A percentile compares a stretch with the other conserved stretches of the same genome.
Conservation (phyloP, 2,113 vertebrate genomes). For the Cyanoderma ruficeps region DNA sequence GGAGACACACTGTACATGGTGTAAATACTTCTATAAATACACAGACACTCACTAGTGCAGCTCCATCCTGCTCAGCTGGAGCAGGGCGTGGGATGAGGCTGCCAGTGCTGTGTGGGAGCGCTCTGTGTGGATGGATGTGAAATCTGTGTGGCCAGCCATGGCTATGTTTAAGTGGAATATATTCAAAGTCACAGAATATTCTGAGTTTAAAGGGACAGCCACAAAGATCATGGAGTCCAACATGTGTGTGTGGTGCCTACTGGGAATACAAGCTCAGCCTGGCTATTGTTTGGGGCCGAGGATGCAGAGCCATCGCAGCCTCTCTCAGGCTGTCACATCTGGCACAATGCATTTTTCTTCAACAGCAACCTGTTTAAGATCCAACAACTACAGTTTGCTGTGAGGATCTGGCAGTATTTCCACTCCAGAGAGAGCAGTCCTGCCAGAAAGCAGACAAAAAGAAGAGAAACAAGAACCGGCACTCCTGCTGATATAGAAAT, state of each 20-base stretch:
- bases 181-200: background rate
- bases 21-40: background rate
- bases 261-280: background rate
- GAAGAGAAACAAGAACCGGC: background rate
- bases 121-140: background rate
- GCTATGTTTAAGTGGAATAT: background rate
- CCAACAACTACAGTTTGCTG: background rate
- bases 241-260: background rate
- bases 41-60: background rate
- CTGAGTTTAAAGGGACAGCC: background rate
- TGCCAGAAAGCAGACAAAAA: background rate
- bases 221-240: background rate
- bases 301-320: background rate
- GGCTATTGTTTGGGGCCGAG: background rate
- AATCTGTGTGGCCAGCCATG: no score
- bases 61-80: background rate
- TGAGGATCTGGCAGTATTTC: background rate
- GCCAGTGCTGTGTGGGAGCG: background rate
- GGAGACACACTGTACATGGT: fast-evolving
- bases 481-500: background rate
- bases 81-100: background rate
- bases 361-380: background rate
- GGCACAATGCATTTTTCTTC: background rate
- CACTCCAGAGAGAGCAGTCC: background rate
- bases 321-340: background rate